phyloP scores from a whole-genome alignment of 2,888 invertebrate species.

The Eumerus sabulonum region DNA sequence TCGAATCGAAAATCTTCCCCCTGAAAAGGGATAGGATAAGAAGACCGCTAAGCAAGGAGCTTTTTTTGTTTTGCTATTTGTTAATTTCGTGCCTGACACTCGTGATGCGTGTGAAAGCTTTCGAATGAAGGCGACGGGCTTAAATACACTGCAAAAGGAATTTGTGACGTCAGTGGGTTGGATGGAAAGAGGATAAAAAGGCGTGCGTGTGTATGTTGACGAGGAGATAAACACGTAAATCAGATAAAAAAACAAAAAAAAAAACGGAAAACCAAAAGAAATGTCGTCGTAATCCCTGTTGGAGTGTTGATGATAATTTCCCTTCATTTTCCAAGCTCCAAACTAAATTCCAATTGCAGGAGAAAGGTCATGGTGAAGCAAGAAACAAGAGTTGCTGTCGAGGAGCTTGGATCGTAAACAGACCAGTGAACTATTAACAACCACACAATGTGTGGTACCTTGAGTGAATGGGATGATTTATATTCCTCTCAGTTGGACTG shows the following conservation, averaged over 20 bases:
- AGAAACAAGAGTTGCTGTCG: neutral
- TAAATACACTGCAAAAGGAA: too few relatives aligned
- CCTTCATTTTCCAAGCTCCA: constrained; percentile 1
- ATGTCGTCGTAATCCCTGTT: constrained; percentile 20
- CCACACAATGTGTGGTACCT: neutral
- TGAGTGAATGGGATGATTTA: constrained; percentile 25
- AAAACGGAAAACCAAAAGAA: constrained; percentile 19
- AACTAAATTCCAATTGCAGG: constrained; percentile 21
- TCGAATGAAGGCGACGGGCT: too few relatives aligned
- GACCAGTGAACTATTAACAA: too few relatives aligned
- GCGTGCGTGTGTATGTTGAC: neutral
- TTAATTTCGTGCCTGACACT: neutral
- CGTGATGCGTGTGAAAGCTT: constrained; percentile 14
- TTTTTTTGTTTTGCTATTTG: constrained; percentile 1
- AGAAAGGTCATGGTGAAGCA: constrained; percentile 37
- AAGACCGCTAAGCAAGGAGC: constrained; percentile 32
- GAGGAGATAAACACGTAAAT: neutral
- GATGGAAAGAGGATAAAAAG: too few relatives aligned
- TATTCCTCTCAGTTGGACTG: neutral
- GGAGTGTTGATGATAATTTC: constrained; percentile 6
- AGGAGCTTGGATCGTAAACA: too few relatives aligned
- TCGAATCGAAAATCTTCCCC: too few relatives aligned
- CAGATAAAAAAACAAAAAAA: neutral
- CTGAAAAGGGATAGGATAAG: constrained; percentile 17
- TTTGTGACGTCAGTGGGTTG: too few relatives aligned